phyloP scores from a whole-genome alignment of 2,797 vertebrate genomes.

The Bothrops alternatus region DNA sequence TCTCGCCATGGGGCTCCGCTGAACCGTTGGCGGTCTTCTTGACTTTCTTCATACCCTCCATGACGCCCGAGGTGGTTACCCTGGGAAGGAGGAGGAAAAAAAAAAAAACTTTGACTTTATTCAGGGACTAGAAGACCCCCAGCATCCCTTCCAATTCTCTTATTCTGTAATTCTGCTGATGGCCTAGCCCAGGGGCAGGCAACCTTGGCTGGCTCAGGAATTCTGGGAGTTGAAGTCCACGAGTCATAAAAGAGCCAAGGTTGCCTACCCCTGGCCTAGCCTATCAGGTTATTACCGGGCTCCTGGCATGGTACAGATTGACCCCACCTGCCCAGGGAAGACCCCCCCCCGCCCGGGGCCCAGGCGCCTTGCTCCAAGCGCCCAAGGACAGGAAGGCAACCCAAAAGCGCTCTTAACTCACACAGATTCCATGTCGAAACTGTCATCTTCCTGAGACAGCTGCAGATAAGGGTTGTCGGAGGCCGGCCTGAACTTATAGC shows the following conservation, averaged over 20 bases:
- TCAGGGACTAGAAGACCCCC: too few species aligned
- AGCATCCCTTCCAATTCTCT: too few species aligned
- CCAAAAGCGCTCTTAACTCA: slow-evolving; percentile 62
- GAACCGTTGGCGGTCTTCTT: slow-evolving; percentile 76
- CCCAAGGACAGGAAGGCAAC: neutral
- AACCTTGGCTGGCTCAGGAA: too few species aligned
- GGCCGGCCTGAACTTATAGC: slow-evolving; percentile 84
- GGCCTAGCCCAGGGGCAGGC: neutral
- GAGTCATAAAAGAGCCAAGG: too few species aligned
- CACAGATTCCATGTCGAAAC: slow-evolving; percentile 85
- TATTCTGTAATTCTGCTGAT: too few species aligned
- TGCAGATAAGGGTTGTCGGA: slow-evolving; percentile 85
- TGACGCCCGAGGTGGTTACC: slow-evolving; percentile 73
- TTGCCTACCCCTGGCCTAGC: neutral
- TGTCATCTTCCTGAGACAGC: slow-evolving; percentile 82
- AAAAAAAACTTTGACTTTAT: neutral
- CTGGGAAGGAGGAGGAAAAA: slow-evolving; percentile 50
- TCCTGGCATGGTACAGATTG: neutral
- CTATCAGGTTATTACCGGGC: neutral
- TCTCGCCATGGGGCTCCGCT: slow-evolving; percentile 65
- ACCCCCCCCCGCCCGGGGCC: too few species aligned
- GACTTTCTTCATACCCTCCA: slow-evolving; percentile 77
- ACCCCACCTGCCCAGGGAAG: neutral
- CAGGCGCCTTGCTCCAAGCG: neutral
- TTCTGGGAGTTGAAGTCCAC: too few species aligned